Base-by-base conservation (phyloP, 2,113 vertebrate species). In the Sigmodon hispidus region DNA sequence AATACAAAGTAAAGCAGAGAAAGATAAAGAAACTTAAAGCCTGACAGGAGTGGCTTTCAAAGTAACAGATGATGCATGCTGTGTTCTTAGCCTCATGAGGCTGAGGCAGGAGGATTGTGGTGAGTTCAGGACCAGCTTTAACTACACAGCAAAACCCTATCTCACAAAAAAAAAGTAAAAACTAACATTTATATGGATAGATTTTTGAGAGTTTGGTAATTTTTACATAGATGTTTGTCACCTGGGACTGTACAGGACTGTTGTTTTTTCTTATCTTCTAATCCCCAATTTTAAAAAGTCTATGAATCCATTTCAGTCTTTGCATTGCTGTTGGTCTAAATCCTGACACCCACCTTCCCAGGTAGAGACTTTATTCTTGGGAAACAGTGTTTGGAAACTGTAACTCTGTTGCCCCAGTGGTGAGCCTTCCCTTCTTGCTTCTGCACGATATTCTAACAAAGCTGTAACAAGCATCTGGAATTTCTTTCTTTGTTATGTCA, bases 301-400 rank as follows among this genome's bases (percentile, higher is more conserved):
- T 34, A 16, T 8, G 61, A 65, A 77, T 77, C 16, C 4, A 1
- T 93, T 69, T 91, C 50, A 29, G 40, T 63, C 59, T 77, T 65
- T 81, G n/a, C 52, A 57, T 75, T 65, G 84, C 91, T 91, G 40
- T 92, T 89, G 45, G 65, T 52, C 16, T 45, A 57, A 95, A 76
- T 87, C 63, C 13, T 22, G 59, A 96, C 45, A 22, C 10, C 52
- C 19, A n/a, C 57, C 75, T 83, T 85, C 70, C 36, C 80, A 63
- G 84, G 50, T 34, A 50, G 80, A 40, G 83, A 59, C 43, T 69
- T 79, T 73, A 36, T 77, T 89, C 67, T 34, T 89, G 7, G 43
- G 76, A 80, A 93, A 67, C 43, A 34, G 0, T 76, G 61, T 59
- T 8, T 75, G 19, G 73, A 86, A 97, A 87, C 75, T 40, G 17